Percentiles rank a stretch among this genome's conserved stretches.
Conservation (phyloP, 2,113 vertebrate genomes). For the Sardina pilchardus region DNA sequence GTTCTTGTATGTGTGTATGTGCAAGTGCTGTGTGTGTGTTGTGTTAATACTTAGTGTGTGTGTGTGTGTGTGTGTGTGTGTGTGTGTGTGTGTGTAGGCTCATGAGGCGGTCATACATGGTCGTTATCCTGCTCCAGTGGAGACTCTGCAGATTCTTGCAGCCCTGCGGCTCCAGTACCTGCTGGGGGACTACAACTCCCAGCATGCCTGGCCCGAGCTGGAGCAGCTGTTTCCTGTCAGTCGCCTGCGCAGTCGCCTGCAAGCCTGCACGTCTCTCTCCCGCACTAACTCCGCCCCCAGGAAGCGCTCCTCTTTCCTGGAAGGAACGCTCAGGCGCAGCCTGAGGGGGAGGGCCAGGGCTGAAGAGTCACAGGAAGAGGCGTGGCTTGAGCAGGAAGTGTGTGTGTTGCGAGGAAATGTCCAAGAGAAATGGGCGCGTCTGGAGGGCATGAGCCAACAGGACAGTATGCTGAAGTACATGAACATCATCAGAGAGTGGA, state of each 20-base stretch:
- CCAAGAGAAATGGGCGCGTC: slow-evolving; percentile 92
- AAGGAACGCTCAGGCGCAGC: slow-evolving; percentile 90
- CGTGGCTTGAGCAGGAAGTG: slow-evolving; percentile 89
- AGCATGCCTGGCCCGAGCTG: slow-evolving; percentile 71
- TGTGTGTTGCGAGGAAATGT: slow-evolving; percentile 78
- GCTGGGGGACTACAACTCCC: slow-evolving; percentile 77
- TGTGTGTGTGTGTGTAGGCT: slow-evolving; percentile 70
- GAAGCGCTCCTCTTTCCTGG: slow-evolving; percentile 90
- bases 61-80: neutral
- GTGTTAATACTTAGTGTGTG: neutral
- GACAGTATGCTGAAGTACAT: slow-evolving; percentile 95
- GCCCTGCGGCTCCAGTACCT: slow-evolving; percentile 92
- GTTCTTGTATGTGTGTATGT: neutral
- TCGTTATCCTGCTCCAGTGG: slow-evolving; percentile 92
- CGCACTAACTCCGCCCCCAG: slow-evolving; percentile 65
- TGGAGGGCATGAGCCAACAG: slow-evolving; percentile 89
- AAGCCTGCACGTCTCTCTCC: slow-evolving; percentile 68
- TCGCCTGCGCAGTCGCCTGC: slow-evolving; percentile 85
- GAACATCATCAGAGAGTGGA: slow-evolving; percentile 91
- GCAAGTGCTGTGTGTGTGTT: neutral
- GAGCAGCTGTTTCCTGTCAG: slow-evolving; percentile 87
- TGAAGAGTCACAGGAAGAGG: slow-evolving; percentile 84
- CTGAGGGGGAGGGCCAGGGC: slow-evolving; percentile 82
- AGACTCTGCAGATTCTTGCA: slow-evolving; percentile 91
- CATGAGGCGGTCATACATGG: slow-evolving; percentile 92